These are phyloP conservation scores for Bombus soroeensis DNA, from an alignment of 1,140 invertebrate genomes.

Conservation along the genomic window DNA sequence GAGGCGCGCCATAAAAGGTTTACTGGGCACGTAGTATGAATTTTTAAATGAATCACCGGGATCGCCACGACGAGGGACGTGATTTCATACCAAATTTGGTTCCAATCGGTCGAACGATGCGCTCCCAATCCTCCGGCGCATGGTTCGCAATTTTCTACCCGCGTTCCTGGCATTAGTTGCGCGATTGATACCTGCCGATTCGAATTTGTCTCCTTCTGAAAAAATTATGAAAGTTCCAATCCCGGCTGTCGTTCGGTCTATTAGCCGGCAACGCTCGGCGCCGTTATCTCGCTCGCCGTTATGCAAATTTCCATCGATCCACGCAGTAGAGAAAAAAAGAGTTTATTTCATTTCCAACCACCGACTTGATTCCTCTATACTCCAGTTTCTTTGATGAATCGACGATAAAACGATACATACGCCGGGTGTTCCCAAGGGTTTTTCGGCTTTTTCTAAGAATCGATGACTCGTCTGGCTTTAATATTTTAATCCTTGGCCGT, in stretches of 20 bases:
- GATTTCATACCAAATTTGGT: conserved; percentile 72
- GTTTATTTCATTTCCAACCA: conserved; percentile 16
- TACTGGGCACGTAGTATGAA: conserved; percentile 35
- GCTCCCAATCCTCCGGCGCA: conserved; percentile 29
- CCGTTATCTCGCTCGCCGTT: conserved; percentile 41
- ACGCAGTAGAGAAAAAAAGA: neutral
- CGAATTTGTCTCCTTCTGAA: conserved; percentile 64
- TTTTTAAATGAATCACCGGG: conserved; percentile 56
- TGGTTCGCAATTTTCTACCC: conserved; percentile 63
- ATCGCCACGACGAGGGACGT: conserved; percentile 52
- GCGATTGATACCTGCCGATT: conserved; percentile 64
- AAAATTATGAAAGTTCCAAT: conserved; percentile 59
- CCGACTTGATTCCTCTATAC: neutral
- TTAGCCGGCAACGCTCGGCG: conserved; percentile 37
- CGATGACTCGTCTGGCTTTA: neutral
- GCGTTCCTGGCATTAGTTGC: conserved; percentile 57
- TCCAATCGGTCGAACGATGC: conserved; percentile 64
- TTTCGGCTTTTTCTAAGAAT: neutral
- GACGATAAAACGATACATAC: neutral
- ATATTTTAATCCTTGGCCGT: neutral
- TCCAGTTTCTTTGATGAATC: neutral
- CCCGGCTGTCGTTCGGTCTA: conserved; percentile 46
- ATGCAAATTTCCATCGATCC: conserved; percentile 50
- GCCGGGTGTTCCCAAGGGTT: neutral
- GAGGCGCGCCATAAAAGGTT: conserved; percentile 48